phyloP scores from a whole-genome alignment of 30 jellyfish, hydroid and myxozoan genomes.

The Aurelia sp. region DNA sequence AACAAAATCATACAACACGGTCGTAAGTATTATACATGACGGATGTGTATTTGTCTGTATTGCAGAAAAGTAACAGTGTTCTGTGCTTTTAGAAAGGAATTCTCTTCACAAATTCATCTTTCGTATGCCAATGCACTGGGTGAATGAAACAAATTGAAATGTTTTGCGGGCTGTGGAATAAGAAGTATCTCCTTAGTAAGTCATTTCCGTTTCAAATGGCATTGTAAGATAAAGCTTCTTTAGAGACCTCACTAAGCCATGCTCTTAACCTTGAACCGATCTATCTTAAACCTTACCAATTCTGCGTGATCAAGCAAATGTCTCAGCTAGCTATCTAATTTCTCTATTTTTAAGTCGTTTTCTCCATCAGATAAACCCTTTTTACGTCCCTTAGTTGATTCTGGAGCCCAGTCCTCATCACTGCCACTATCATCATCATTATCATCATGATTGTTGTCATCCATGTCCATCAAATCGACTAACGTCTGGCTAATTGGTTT shows the following conservation, averaged over 20 bases:
- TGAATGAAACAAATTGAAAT: too few species aligned
- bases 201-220: not conserved
- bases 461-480: slow-evolving; percentile 61
- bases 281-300: not conserved
- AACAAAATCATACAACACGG: too few species aligned
- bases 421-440: slow-evolving; percentile 4
- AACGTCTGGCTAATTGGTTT: slow-evolving; percentile 67
- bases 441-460: slow-evolving; percentile 17
- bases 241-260: not conserved
- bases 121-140: too few species aligned
- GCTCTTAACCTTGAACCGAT: not conserved
- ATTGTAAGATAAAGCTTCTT: not conserved
- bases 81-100: too few species aligned
- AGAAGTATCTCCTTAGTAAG: too few species aligned
- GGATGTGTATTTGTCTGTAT: too few species aligned
- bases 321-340: not conserved
- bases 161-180: too few species aligned
- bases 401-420: slow-evolving; percentile 27
- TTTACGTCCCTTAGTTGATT: not conserved
- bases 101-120: too few species aligned
- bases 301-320: not conserved
- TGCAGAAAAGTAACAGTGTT: too few species aligned
- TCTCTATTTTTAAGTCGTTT: not conserved
- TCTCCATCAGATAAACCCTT: not conserved
- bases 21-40: too few species aligned